These are phyloP conservation scores for Sylvilagus bachmani DNA, from an alignment of 2,113 vertebrate genomes.

Conservation along the genomic window DNA sequence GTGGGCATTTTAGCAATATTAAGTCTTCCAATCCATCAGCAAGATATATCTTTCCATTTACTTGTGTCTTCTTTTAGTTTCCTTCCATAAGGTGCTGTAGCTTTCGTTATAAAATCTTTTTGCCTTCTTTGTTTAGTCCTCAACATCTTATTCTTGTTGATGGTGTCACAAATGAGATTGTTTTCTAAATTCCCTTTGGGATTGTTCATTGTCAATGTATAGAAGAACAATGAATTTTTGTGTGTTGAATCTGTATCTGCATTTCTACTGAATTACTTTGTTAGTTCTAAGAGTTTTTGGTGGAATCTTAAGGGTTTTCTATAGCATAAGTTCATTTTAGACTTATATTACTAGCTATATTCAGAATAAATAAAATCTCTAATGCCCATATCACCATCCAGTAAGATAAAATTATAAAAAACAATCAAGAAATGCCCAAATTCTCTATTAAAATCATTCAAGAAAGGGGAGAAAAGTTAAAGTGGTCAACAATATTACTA, in stretches of 20 bases:
- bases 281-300: background rate
- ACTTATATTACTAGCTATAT: background rate
- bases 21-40: background rate
- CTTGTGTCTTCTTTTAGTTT: background rate
- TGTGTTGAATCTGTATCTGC: background rate
- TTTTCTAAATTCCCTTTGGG: background rate
- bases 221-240: background rate
- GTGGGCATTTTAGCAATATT: background rate
- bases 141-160: background rate
- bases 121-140: background rate
- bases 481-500: background rate
- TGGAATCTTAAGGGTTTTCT: background rate
- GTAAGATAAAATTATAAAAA: background rate
- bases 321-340: background rate
- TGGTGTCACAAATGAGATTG: background rate
- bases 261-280: background rate
- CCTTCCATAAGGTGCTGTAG: background rate
- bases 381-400: background rate
- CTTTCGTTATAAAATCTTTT: background rate
- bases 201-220: background rate
- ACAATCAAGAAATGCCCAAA: background rate
- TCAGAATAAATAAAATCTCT: background rate
- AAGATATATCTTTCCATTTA: background rate
- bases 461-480: slow-evolving; percentile 7
- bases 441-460: background rate